Evolutionary conservation across 2,113 vertebrate genomes (phyloP).

Genomic region (Muntiacus muntjak): DNA sequence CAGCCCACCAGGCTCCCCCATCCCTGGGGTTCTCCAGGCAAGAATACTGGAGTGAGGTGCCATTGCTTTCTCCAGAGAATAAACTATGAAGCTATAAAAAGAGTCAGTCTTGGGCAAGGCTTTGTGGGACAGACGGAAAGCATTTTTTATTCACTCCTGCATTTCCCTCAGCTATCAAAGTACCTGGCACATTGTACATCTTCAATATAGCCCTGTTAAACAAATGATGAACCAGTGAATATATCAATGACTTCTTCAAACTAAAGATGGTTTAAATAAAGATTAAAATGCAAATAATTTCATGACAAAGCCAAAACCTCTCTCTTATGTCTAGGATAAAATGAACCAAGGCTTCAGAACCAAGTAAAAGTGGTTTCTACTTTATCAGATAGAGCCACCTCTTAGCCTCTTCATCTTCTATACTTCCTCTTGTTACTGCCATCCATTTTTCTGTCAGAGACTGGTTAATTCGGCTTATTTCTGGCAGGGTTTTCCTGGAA

Average conservation of each 20-base stretch:
- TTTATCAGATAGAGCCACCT: constrained; percentile 53
- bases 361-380: background rate
- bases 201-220: background rate
- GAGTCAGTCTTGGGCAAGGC: background rate
- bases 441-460: constrained; percentile 53
- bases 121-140: background rate
- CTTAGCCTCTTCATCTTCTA: background rate
- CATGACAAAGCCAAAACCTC: background rate
- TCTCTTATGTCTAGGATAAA: background rate
- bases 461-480: constrained; percentile 63
- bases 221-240: background rate
- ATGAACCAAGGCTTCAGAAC: background rate
- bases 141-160: background rate
- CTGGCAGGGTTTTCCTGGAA: constrained; percentile 53
- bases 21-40: background rate
- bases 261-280: background rate
- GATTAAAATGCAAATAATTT: background rate
- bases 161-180: background rate
- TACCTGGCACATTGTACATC: background rate
- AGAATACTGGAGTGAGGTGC: background rate
- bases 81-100: background rate
- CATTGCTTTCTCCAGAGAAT: background rate
- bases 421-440: background rate
- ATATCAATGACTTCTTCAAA: background rate
- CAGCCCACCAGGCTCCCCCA: background rate